phyloP scores from a whole-genome alignment of 1,140 invertebrate species.

The Metopolophium dirhodum region DNA sequence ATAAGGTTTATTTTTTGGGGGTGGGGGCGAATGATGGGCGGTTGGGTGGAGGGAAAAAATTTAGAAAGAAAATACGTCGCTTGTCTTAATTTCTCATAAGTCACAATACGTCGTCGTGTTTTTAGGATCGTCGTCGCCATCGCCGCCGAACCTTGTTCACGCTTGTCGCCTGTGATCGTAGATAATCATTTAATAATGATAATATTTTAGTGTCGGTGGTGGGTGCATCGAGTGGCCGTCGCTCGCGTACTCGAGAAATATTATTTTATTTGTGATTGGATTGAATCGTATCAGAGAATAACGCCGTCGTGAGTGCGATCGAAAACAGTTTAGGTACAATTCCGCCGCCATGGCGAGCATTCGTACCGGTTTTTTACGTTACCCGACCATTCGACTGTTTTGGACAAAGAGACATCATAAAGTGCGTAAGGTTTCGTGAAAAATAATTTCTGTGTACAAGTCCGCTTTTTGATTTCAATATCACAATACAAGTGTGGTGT shows the following conservation, averaged over 20 bases:
- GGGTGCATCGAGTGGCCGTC: neutral
- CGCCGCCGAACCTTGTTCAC: neutral
- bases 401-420: neutral
- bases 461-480: neutral
- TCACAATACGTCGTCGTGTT: neutral
- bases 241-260: neutral
- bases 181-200: neutral
- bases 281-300: neutral
- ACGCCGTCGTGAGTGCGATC: neutral
- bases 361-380: neutral
- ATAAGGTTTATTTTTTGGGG: neutral
- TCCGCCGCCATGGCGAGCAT: neutral
- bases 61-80: neutral
- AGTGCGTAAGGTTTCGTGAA: constrained; percentile 19
- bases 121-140: neutral
- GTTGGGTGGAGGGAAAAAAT: neutral
- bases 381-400: neutral
- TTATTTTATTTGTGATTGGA: neutral
- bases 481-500: neutral
- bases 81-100: neutral
- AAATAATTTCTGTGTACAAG: neutral
- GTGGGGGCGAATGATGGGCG: neutral
- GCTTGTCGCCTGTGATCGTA: neutral
- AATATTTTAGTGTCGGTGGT: neutral
- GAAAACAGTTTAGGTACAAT: neutral